Base-by-base conservation (phyloP, 1,140 invertebrate species). In the Solen grandis region DNA sequence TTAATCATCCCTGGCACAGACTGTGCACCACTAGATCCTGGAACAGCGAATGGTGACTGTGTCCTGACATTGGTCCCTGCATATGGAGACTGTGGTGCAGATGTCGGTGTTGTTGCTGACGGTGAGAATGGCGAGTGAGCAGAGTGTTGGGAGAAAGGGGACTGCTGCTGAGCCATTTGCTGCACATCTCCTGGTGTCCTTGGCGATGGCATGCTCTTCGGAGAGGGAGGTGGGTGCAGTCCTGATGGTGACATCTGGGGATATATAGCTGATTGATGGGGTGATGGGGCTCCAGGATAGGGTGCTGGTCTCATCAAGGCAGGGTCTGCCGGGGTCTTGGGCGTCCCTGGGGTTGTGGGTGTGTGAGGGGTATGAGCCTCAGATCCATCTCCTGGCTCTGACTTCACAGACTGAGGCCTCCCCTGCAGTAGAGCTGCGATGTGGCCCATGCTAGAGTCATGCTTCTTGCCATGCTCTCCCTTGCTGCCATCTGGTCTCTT, bases 91-190 rank as follows among this genome's bases (percentile, higher is more conserved):
- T 84, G 83, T 27, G 85, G 84, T n/a, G 84, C 80, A 14, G 89
- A 86, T 19, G 84, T 57, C 13, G 75, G 57, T 35, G 82, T 83
- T 10, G 85, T 70, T 13, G 83, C 85, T 33, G 85, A 73, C 41
- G 86, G 94, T 94, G 87, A 83, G 63, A 84, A 84, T 52, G 79
- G 83, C 60, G 78, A 87, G 33, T 75, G 81, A 35, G 74, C 73
- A 22, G 82, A 62, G 19, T 70, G 69, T 60, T 86, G 84, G 29
- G 89, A 87, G 77, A 89, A 89, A 14, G 89, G 89, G 38, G 88
- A 89, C 50, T 84, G 77, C 57, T 87, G 86, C 29, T 81, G 82
- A 29, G 82, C 74, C 46, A 86, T 84, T 41, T 85, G 85, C 72
- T 88, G 86, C 29, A 86, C 87, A 81, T 82, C 83, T 25, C 81